Evolutionary conservation across 2,113 vertebrate species (phyloP), one percentile per base, ranked within the genome.

Genomic region (Apteryx owenii): DNA sequence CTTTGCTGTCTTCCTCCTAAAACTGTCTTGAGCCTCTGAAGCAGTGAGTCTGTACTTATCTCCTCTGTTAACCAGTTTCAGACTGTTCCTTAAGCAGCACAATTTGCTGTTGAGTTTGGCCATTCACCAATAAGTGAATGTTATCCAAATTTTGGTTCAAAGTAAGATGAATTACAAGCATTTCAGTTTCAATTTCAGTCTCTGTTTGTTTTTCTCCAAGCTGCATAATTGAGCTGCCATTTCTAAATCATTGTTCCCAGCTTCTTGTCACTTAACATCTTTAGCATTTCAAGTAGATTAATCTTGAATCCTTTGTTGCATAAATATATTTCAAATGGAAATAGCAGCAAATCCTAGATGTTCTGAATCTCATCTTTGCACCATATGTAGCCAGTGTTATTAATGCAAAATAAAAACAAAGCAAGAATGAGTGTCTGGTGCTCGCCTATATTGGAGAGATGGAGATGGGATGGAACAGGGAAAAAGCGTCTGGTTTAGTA

Each of bases 131-230:
- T 56, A 81, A 75, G 61, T 3, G 1, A 90, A 92, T 75, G 65
- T 71, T 89, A 89, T 36, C 72, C 58, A 96, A 87, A 87, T 87
- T 94, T 89, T 7, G 1, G 22, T 95, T 79, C 65, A 85, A 94
- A 94, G 87, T 31, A 94, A 53, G 92, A 81, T 79, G 31, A 94
- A 94, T 89, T 96, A 91, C 80, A 89, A 89, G 65, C 81, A 91
- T 92, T 96, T 96, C 92, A 91, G 85, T 89, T 93, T 92, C 89
- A 72, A 4, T 96, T 96, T 94, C 91, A 76, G 78, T 82, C 77
- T 95, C 72, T 94, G 70, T 89, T 90, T 95, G 86, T 87, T 96
- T 92, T 95, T 65, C 65, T 95, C 42, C 28, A 46, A 91, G 89
- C 42, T 79, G 65, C 66, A 82, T 94, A 96, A 96, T 91, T 96